Base-by-base conservation (phyloP, 1,140 invertebrate genomes). In the Drosophila pseudoobscura region DNA sequence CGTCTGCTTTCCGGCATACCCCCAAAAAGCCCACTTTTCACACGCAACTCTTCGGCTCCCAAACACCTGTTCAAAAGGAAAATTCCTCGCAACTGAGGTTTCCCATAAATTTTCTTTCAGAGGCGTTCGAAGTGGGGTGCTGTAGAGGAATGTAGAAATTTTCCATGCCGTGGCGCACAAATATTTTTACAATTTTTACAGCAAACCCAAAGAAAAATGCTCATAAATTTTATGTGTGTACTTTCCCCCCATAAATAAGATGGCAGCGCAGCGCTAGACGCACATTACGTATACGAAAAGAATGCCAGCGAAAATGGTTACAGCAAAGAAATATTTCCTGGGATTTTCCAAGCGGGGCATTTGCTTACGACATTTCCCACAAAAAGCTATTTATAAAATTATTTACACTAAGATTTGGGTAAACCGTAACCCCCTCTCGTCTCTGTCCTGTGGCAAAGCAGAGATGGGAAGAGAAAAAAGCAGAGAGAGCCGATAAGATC, bases 341-440 rank as follows among this genome's bases (percentile, higher is more conserved):
- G 35, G 53, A 75, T 75, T 75, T 80, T 82, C 79, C 74, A 82
- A 83, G 74, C 68, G 73, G 54, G 45, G 68, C 17, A 59, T 57
- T 46, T 63, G 70, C 78, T 85, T 87, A 71, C 82, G 82, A 85
- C 87, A 85, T 85, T 82, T 87, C 74, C 78, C 62, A 58, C 54
- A 73, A 57, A 53, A 52, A 13, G 51, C 71, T 84, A 84, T 84
- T 84, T 79, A 59, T 83, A 83, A 62, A 57, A 68, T 45, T 26
- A 60, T 74, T 80, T 66, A 63, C 78, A 76, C 71, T 47, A 41
- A 46, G 58, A 80, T 80, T 80, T 76, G 68, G 75, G 57, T 44
- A 59, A 39, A 8, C 44, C 64, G 59, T 49, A 11, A 29, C 44
- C 29, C 31, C 9, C 46, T 39, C 13, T 29, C 29, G 9, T 13